Base-by-base conservation (phyloP, 2,888 invertebrate genomes). In the Homarus gammarus region DNA sequence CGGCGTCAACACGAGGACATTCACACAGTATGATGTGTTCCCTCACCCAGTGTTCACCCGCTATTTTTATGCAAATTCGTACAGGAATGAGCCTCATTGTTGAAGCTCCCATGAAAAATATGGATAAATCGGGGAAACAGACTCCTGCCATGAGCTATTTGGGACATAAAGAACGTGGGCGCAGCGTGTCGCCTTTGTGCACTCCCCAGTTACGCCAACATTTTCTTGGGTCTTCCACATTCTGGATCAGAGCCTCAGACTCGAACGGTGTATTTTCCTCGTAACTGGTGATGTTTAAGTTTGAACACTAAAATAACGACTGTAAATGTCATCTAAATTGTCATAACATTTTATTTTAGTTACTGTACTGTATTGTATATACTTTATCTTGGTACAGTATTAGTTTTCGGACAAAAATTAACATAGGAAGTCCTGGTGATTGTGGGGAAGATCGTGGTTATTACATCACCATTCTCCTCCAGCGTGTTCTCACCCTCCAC, bases 1-100 rank as follows among this genome's bases (percentile, higher is more conserved):
- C 3, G 56, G n/a, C 40, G 38, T 38, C 73, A 73, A 38, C 73
- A 38, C 27, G 38, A 38, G 12, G 73, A 22, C 40, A 40, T 73
- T 73, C 73, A 73, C 38, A 73, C 70, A 70, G 18, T 70, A 18
- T 70, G 70, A 70, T 31, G 70, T 70, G n/a, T n/a, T n/a, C 18
- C 70, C 31, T 36, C 5, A 1, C 70, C 70, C 70, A 31, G 27
- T 36, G 70, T 31, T 70, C 33, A 36, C 70, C 33, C 18, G 31
- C 70, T 40, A 75, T 75, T 75, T 75, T 40, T 40, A 75, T 75
- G 75, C 31, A 73, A 73, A 73, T 73, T 6, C 38, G 44, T 27
- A 75, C 75, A 40, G 10, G 31, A 75, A 75, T 75, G 75, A 75
- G 75, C 75, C 49, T 44, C n/a, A 75, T 75, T 75, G 75, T 75